Evolutionary conservation across 2,888 invertebrate species (phyloP).

Genomic region (Noctua comes): DNA sequence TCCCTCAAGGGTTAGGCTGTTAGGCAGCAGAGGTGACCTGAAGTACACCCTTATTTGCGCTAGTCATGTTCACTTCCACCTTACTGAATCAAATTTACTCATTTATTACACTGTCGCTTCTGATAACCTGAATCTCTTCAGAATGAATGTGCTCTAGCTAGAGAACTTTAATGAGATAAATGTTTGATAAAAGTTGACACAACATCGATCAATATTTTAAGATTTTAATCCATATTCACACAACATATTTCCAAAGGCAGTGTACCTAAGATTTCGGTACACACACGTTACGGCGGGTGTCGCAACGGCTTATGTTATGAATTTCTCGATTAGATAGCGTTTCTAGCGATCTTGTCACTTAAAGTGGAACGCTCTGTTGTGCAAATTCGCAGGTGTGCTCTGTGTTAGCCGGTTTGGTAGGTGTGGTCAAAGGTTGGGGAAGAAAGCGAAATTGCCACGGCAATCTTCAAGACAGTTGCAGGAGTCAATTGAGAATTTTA

Average conservation of each 20-base stretch:
- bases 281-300: conserved; percentile 25
- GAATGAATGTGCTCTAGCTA: background rate
- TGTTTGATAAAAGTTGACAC: conserved; percentile 8
- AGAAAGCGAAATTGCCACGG: background rate
- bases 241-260: conserved; percentile 22
- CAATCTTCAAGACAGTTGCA: background rate
- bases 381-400: conserved; percentile 69
- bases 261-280: conserved; percentile 22
- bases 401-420: conserved; percentile 55
- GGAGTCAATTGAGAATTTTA: background rate
- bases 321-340: conserved; percentile 67
- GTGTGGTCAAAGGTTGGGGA: conserved; percentile 21
- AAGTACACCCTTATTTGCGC: background rate
- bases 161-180: conserved; percentile 6
- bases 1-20: background rate
- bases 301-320: conserved; percentile 63
- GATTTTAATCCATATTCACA: conserved; percentile 37
- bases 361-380: conserved; percentile 65
- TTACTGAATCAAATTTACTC: background rate
- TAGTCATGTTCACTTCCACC: background rate
- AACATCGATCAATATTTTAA: conserved; percentile 31
- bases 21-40: background rate
- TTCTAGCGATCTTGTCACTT: conserved; percentile 68
- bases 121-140: background rate
- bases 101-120: background rate